Base-by-base conservation (phyloP, 2,888 invertebrate species). In the Tetrapedia diversipes region DNA sequence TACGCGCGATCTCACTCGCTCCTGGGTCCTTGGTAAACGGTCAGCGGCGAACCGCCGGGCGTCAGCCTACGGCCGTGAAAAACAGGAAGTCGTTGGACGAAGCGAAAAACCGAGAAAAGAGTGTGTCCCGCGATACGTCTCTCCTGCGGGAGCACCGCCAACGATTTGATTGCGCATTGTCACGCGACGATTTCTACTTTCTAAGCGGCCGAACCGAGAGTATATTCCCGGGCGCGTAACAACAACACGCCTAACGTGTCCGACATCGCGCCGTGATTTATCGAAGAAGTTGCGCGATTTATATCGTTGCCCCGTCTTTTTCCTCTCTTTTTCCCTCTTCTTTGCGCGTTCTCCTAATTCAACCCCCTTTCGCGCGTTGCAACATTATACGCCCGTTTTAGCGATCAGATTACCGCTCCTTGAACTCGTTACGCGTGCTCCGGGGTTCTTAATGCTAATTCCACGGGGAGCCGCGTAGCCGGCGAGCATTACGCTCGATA, bases 101-200 rank as follows among this genome's bases (percentile, higher is more conserved):
- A 4, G 11, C 41, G 47, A 77, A 77, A 77, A 77, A 66, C 27
- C 34, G 19, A 16, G 16, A 16, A n/a, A n/a, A 10, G 54, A 43
- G 57, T 76, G 76, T 60, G n/a, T n/a, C n/a, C n/a, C 14, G 69
- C 69, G 29, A 45, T 61, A 24, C 32, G 64, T 70, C 61, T 71
- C 43, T 60, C 56, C 70, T 32, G 3, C 47, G 41, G 37, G 39
- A 54, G 70, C 60, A 59, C 49, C 70, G 27, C 43, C 53, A 66
- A 77, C 65, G 77, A 66, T 78, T 78, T 77, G 77, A 78, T 77
- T 71, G 77, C 77, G 22, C 77, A 71, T 78, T 78, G 77, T 78
- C 77, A 78, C 77, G 77, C 77, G 77, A 78, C 51, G 43, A 78
- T 77, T 78, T 78, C 77, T 78, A 77, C 77, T 78, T 78, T 76